Base-by-base conservation (phyloP, 1,140 invertebrate species). In the Steinernema feltiae region DNA sequence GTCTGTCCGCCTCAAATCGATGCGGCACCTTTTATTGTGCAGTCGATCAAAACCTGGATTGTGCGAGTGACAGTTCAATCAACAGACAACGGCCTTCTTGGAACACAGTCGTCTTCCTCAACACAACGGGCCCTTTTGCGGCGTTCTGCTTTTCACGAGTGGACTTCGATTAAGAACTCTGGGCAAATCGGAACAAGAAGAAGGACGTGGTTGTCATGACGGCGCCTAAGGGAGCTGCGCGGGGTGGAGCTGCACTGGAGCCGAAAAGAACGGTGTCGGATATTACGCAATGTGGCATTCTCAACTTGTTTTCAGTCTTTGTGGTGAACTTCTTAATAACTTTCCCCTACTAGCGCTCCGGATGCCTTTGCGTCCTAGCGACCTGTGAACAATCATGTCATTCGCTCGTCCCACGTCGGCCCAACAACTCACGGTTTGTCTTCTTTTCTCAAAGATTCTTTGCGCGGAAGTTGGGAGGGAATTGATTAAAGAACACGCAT, bases 271-370 rank as follows among this genome's bases (percentile, higher is more conserved):
- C 53, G 53, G 53, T 63, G 53, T 63, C 53, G 53, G 53, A 63
- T 63, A 63, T 63, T 63, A 63, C 53, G 53, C 53, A n/a, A 63
- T 63, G 53, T 63, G 53, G 53, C 53, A 63, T 63, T 63, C 24
- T 21, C 53, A 63, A 63, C 24, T 63, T 63, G 53, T 63, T 63
- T 63, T 63, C 53, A 27, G 53, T 21, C 12, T n/a, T 63, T 63
- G 24, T 21, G 53, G 15, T 63, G 53, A 63, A 63, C 53, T 63
- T 27, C 53, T 63, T 63, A 15, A 21, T 63, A 3, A 63, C 24
- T 27, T 63, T 63, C 53, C 35, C 12, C 24, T 27, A 46, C n/a
- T 46, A n/a, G 41, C 41, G n/a, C 41, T n/a, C n/a, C 7, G 41
- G 41, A 46, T n/a, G n/a, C 41, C 7, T n/a, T n/a, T 46, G 41